Base-by-base conservation (phyloP, 2,113 vertebrate species). In the Hydrolagus affinis region DNA sequence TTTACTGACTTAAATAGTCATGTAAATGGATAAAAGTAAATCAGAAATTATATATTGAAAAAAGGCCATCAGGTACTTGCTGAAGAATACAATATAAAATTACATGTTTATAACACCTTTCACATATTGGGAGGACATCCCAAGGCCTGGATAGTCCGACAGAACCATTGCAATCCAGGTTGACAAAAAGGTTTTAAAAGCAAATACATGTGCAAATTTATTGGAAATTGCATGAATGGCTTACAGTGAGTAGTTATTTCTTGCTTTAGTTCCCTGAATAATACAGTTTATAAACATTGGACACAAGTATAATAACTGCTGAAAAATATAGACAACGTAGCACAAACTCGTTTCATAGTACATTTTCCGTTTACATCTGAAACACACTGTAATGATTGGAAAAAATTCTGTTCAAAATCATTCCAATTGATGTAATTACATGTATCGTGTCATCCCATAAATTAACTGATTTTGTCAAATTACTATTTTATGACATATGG, bases 201-300 rank as follows among this genome's bases (percentile, higher is more conserved):
- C 60, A 66, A 19, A 21, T 30, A 25, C 23, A 68, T 64, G 60
- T 23, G 21, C 9, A 28, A 28, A 44, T 75, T 83, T 83, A 25
- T 25, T 32, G 62, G 59, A 83, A 80, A 19, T 64, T 4, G 28
- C 28, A 14, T 8, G 23, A 80, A 68, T 83, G 66, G 11, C 8
- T 83, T 83, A 28, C 78, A 64, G 78, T 83, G 66, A 80, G 21
- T 66, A 83, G 14, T 44, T 11, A 83, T 66, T 83, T 83, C 60
- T 66, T 66, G 23, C 8, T 17, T 10, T 44, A 76, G 25, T 68
- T 83, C 60, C 19, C 14, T 68, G 62, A 83, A 66, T 83, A 28
- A 83, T 21, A 66, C 56, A 17, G 14, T 8, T 10, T 64, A 15
- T 83, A 62, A 62, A 25, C 14, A 60, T 59, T 28, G 19, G 77